These are phyloP conservation scores for Agrochola lychnidis DNA, from an alignment of 2,888 invertebrate genomes.

Conservation along the genomic window DNA sequence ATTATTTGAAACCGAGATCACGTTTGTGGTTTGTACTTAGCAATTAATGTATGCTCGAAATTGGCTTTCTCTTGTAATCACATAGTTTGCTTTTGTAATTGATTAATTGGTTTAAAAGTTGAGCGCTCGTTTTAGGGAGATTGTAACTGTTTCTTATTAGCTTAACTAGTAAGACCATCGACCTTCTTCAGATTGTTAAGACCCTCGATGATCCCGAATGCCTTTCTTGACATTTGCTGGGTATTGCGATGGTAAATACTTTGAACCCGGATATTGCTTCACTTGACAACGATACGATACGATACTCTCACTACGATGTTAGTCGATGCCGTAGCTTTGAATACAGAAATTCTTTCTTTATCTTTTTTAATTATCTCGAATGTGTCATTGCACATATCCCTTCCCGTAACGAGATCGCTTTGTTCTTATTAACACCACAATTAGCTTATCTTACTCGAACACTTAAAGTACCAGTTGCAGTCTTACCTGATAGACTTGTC, in stretches of 20 bases:
- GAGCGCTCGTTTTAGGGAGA: constrained; percentile 39
- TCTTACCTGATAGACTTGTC: constrained; percentile 52
- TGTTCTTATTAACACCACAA: constrained; percentile 47
- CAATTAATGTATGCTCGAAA: constrained; percentile 73
- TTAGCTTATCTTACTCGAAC: constrained; percentile 46
- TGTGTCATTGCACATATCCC: constrained; percentile 30
- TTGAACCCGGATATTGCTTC: constrained; percentile 62
- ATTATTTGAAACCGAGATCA: constrained; percentile 74
- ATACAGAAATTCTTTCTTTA: constrained; percentile 33
- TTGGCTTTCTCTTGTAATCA: constrained; percentile 73
- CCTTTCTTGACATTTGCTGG: constrained; percentile 61
- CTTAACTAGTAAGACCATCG: constrained; percentile 27
- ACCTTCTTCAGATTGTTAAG: constrained; percentile 29
- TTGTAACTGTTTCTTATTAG: constrained; percentile 36
- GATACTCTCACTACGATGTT: constrained; percentile 40
- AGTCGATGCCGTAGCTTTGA: constrained; percentile 16
- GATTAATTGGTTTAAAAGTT: constrained; percentile 64
- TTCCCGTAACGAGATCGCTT: constrained; percentile 36
- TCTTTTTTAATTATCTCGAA: constrained; percentile 47
- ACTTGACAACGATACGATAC: constrained; percentile 57
- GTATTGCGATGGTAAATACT: constrained; percentile 63
- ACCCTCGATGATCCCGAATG: constrained; percentile 54
- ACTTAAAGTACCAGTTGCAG: constrained; percentile 38
- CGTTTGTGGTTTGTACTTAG: constrained; percentile 63
- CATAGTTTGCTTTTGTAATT: constrained; percentile 68